Evolutionary conservation across 2,113 vertebrate species (phyloP).

Genomic region (Balaeniceps rex): DNA sequence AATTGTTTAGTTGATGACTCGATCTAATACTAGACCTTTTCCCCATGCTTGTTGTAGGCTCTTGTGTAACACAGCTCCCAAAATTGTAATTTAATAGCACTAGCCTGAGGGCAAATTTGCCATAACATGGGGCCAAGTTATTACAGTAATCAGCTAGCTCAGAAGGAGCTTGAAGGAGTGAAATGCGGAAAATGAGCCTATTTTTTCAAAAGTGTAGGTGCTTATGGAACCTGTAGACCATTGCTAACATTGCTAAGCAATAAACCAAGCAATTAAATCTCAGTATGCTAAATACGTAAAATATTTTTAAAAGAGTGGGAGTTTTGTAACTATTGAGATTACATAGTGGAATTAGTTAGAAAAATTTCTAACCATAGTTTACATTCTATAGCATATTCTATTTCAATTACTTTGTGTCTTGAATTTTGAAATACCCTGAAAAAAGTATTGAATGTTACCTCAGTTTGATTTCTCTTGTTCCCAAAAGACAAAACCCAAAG

Average conservation of each 20-base stretch:
- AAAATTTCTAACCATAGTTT: neutral
- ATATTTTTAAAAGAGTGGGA: neutral
- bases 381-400: neutral
- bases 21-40: neutral
- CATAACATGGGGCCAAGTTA: neutral
- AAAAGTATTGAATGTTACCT: neutral
- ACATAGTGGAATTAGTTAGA: neutral
- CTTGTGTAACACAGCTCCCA: neutral
- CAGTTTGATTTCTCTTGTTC: neutral
- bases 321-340: neutral
- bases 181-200: neutral
- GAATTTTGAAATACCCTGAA: neutral
- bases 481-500: neutral
- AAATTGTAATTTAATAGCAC: neutral
- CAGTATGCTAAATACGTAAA: rapidly evolving
- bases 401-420: neutral
- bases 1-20: neutral
- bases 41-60: neutral
- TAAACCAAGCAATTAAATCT: neutral
- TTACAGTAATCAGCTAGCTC: neutral
- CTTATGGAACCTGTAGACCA: neutral
- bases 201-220: neutral
- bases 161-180: neutral
- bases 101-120: neutral
- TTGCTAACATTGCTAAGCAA: neutral